Evolutionary conservation across 2,113 vertebrate genomes (phyloP).

Genomic region (human (Homo sapiens)): DNA sequence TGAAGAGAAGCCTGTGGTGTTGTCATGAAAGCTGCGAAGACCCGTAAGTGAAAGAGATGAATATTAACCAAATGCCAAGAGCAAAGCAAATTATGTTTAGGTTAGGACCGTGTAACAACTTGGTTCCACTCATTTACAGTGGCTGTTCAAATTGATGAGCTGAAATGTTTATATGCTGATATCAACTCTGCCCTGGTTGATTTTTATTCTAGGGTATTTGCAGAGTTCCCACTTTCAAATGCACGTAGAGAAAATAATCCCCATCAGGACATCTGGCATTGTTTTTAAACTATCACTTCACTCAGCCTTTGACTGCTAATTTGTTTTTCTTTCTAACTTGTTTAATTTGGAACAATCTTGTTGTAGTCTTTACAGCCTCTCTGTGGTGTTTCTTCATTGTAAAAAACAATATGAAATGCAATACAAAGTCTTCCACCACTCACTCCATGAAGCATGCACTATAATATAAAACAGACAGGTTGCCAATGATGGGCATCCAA

Average conservation of each 20-base stretch:
- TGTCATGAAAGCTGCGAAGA: background rate
- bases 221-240: background rate
- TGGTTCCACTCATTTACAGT: background rate
- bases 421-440: background rate
- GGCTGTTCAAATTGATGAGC: constrained; percentile 44
- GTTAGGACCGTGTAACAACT: background rate
- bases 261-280: background rate
- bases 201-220: background rate
- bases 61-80: background rate
- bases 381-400: background rate
- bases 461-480: background rate
- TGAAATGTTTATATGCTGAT: constrained; percentile 50
- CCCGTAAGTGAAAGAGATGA: constrained; percentile 15
- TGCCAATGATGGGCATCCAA: rapidly evolving
- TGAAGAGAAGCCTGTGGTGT: background rate
- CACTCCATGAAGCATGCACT: background rate
- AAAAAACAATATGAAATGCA: background rate
- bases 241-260: background rate
- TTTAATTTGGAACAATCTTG: background rate
- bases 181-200: background rate
- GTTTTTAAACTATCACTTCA: background rate
- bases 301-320: background rate
- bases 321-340: constrained; percentile 29
- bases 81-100: constrained; percentile 15
- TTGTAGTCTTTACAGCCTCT: background rate